phyloP scores from a whole-genome alignment of 2,888 invertebrate genomes.

The Teleiodes luculella region DNA sequence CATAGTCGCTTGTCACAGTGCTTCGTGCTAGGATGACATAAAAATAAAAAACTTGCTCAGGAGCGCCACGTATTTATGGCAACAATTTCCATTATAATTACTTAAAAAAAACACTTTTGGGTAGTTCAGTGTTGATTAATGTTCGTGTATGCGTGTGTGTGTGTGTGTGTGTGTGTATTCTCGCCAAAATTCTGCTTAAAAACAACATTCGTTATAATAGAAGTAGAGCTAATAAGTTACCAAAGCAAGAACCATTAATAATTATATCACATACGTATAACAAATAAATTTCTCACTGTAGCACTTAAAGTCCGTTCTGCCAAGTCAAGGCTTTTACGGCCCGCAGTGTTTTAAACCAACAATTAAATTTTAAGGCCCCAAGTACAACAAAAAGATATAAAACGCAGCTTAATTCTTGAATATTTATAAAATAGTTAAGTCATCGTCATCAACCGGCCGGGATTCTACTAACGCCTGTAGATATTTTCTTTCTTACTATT shows the following conservation, averaged over 20 bases:
- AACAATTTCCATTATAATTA: too few species aligned
- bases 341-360: slow-evolving; percentile 4
- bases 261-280: background rate
- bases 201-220: too few species aligned
- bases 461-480: background rate
- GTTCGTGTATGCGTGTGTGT: too few species aligned
- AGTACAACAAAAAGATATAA: slow-evolving; percentile 8
- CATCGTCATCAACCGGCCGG: slow-evolving; percentile 36
- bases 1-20: too few species aligned
- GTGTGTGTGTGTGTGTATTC: too few species aligned
- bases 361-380: slow-evolving; percentile 11
- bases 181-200: too few species aligned
- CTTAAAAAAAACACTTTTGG: too few species aligned
- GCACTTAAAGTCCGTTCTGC: background rate
- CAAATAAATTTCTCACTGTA: slow-evolving; percentile 7
- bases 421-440: slow-evolving; percentile 67
- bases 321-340: background rate
- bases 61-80: too few species aligned
- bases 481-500: background rate
- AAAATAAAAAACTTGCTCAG: too few species aligned
- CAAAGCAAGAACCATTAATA: background rate
- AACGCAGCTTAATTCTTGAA: slow-evolving; percentile 32
- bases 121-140: too few species aligned
- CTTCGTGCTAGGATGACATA: too few species aligned
- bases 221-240: background rate